A percentile compares a stretch with the other conserved stretches of the same genome.
Evolutionary conservation across 2,888 invertebrate species (phyloP).

Genomic region (Acanthoscelides obtectus): DNA sequence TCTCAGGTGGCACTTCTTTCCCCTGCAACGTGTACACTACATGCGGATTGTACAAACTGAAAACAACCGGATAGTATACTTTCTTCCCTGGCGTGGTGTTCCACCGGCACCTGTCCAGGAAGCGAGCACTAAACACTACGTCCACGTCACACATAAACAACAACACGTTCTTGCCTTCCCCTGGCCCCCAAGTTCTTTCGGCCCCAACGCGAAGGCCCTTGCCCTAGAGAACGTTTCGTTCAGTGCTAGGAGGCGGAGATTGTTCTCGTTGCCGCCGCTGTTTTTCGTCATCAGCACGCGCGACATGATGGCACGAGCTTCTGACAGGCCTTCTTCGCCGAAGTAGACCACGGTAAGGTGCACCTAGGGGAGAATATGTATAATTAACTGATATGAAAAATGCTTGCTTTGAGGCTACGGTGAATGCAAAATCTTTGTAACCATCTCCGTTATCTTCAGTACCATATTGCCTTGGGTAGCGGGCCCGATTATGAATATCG

Average conservation of each 20-base stretch:
- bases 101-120: slow-evolving; percentile 55
- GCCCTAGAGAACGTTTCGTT: slow-evolving; percentile 73
- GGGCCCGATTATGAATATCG: too few relatives aligned
- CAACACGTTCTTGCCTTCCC: slow-evolving; percentile 55
- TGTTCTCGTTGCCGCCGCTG: slow-evolving; percentile 55
- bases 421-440: too few relatives aligned
- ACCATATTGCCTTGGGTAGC: too few relatives aligned
- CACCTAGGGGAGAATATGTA: slow-evolving; percentile 37
- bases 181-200: slow-evolving; percentile 51
- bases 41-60: slow-evolving; percentile 74
- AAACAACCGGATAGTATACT: slow-evolving; percentile 77
- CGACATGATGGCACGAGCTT: slow-evolving; percentile 63
- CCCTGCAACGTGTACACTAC: slow-evolving; percentile 72
- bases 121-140: slow-evolving; percentile 66
- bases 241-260: slow-evolving; percentile 61
- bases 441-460: too few relatives aligned
- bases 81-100: slow-evolving; percentile 58
- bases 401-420: too few relatives aligned
- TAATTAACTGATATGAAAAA: too few relatives aligned
- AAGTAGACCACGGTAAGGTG: slow-evolving; percentile 72
- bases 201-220: slow-evolving; percentile 66
- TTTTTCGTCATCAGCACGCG: slow-evolving; percentile 58
- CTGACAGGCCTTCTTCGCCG: slow-evolving; percentile 63
- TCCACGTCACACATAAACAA: slow-evolving; percentile 79
- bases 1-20: slow-evolving; percentile 62